A percentile compares a stretch with the other conserved stretches of the same genome.
phyloP scores from a whole-genome alignment of 2,797 vertebrate species.

The Vipera ursinii region DNA sequence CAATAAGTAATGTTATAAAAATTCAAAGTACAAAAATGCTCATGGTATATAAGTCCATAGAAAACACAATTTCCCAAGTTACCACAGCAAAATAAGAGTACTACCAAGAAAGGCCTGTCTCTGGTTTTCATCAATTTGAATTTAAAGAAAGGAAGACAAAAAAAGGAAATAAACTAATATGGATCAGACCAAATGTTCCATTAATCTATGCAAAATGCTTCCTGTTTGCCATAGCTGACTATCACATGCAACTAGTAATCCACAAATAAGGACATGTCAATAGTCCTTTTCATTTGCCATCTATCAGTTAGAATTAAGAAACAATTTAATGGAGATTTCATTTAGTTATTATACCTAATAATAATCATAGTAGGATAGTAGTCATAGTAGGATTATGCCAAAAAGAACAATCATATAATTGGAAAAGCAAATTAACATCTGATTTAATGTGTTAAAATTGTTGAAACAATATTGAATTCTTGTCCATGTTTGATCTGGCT shows the following conservation, averaged over 20 bases:
- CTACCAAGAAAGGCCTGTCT: neutral
- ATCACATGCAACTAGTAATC: neutral
- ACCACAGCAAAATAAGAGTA: neutral
- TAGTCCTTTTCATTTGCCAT: neutral
- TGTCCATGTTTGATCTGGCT: neutral
- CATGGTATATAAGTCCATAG: too few relatives aligned
- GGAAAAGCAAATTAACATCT: neutral
- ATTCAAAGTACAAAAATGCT: neutral
- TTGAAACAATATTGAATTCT: neutral
- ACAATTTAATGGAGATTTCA: neutral
- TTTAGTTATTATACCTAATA: neutral
- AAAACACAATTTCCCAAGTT: neutral
- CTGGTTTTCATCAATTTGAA: neutral
- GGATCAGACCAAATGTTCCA: neutral
- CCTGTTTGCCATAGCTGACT: neutral
- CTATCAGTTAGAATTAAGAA: neutral
- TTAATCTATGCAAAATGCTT: neutral
- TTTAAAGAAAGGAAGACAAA: too few relatives aligned
- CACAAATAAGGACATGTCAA: neutral
- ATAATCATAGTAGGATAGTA: neutral
- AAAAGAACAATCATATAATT: neutral
- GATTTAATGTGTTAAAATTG: neutral
- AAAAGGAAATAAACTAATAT: neutral
- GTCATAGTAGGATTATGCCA: neutral
- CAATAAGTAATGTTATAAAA: neutral